Base-by-base conservation (phyloP, 2,113 vertebrate genomes). In the Sylvilagus bachmani region DNA sequence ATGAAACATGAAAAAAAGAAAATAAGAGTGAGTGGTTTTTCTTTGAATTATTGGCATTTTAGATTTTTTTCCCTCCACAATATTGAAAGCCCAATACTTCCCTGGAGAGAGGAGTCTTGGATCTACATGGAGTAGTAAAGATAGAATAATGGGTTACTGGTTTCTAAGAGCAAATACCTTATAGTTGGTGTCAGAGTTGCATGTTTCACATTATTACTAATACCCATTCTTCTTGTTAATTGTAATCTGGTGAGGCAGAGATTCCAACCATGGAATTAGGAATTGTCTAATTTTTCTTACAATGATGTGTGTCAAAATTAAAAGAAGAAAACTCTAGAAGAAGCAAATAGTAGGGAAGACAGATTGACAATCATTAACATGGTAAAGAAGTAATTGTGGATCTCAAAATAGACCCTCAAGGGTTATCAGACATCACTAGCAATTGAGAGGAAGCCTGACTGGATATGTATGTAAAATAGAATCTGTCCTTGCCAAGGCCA, bases 331-430 rank as follows among this genome's bases (percentile, higher is more conserved):
- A 86, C 61, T 80, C 86, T 94, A 22, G 27, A 73, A 44, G 33
- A 77, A 92, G 61, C 55, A 69, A 70, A 21, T 66, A 38, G 67
- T 85, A 67, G 38, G 55, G 71, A 95, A 92, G 71, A 94, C 82
- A 82, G 78, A 90, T 89, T 92, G 86, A 75, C n/a, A 62, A 74
- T 92, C 44, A 95, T 96, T 95, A 90, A 85, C 27, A 67, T 51
- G 69, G 84, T 83, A 87, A 96, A 69, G 53, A 93, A 96, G 87
- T 92, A 92, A 91, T 88, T 96, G 86, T n/a, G 38, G 66, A 64
- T 89, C 84, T 93, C 36, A n/a, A 55, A 58, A 62, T 17, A 85
- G 67, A 94, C 55, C 31, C 62, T 55, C 21, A 49, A 77, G 94
- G 75, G 51, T 62, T 80, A 78, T 36, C 91, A 95, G 96, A 94